Evolutionary conservation across 2,113 vertebrate genomes (phyloP).

Genomic region (Oxygymnocypris stewartii): DNA sequence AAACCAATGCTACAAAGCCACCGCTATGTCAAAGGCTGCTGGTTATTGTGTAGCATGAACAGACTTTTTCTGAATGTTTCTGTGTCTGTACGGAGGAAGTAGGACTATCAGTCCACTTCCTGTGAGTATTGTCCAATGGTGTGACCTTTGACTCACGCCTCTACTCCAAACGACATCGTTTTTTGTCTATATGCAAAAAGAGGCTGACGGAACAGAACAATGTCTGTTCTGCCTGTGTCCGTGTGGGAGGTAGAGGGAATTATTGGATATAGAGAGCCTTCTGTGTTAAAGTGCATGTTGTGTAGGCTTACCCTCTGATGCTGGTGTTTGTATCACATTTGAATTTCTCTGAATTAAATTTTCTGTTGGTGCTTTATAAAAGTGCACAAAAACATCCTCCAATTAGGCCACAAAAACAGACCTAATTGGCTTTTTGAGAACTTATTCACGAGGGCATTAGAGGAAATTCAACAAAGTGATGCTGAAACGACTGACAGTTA

Average conservation of each 20-base stretch:
- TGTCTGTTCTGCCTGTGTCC: constrained; percentile 30
- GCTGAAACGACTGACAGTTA: background rate
- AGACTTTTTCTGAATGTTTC: background rate
- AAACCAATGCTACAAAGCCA: constrained; percentile 21
- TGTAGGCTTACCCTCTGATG: constrained; percentile 49
- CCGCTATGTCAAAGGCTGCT: constrained; percentile 13
- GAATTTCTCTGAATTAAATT: constrained; percentile 34
- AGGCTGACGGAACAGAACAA: constrained; percentile 29
- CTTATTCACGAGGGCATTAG: background rate
- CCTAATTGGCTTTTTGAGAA: background rate
- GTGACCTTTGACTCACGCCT: constrained; percentile 70
- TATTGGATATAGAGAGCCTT: constrained; percentile 33
- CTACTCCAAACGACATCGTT: constrained; percentile 64
- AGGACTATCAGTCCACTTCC: constrained; percentile 66
- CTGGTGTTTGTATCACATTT: constrained; percentile 37
- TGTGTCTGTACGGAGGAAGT: constrained; percentile 53
- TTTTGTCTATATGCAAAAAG: constrained; percentile 51
- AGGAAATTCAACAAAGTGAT: background rate
- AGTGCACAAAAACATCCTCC: background rate
- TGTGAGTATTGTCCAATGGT: constrained; percentile 73
- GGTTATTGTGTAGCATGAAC: constrained; percentile 7
- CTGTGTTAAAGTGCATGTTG: constrained; percentile 50
- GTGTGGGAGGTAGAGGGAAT: constrained; percentile 55
- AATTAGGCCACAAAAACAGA: no score
- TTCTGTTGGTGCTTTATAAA: constrained; percentile 8